phyloP scores from a whole-genome alignment of 64 coral and sea anemone species.

The Catalaphyllia jardinei region DNA sequence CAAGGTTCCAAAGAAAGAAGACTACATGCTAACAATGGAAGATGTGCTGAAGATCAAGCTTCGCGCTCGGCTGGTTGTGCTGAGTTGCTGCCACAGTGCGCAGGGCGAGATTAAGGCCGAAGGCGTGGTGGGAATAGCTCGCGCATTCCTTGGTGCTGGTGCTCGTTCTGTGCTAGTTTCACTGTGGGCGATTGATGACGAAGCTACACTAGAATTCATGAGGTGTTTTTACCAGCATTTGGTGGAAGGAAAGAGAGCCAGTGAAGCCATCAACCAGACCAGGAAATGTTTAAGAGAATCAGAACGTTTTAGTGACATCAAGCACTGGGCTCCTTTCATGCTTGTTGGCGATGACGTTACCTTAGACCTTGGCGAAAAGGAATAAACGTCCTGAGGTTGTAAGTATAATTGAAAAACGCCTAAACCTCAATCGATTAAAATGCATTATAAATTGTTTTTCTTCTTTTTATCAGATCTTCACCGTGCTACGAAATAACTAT shows the following conservation, averaged over 20 bases:
- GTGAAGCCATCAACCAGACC: background rate
- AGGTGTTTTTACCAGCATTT: background rate
- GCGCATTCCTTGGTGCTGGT: conserved; percentile 18
- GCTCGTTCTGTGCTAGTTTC: conserved; percentile 35
- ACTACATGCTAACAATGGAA: conserved; percentile 47
- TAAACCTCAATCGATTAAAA: no score
- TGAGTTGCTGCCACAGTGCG: conserved; percentile 57
- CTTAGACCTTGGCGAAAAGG: background rate
- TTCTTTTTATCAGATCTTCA: no score
- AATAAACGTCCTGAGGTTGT: no score
- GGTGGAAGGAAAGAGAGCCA: background rate
- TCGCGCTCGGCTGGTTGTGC: conserved; percentile 46
- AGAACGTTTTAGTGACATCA: conserved; percentile 4
- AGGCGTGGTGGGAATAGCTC: conserved; percentile 9
- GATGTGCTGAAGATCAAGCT: conserved; percentile 26
- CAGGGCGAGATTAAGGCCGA: conserved; percentile 32
- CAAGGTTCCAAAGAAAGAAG: conserved; percentile 20
- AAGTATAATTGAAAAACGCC: no score
- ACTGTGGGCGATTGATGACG: conserved; percentile 27
- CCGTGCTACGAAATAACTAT: rapidly evolving
- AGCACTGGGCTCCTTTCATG: conserved; percentile 58
- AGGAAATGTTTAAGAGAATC: background rate
- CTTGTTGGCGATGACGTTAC: conserved; percentile 61
- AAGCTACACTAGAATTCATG: conserved; percentile 7
- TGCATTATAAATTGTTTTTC: no score